Conservation (phyloP, 1,140 invertebrate species). For the Brachionus rotundiformis region DNA sequence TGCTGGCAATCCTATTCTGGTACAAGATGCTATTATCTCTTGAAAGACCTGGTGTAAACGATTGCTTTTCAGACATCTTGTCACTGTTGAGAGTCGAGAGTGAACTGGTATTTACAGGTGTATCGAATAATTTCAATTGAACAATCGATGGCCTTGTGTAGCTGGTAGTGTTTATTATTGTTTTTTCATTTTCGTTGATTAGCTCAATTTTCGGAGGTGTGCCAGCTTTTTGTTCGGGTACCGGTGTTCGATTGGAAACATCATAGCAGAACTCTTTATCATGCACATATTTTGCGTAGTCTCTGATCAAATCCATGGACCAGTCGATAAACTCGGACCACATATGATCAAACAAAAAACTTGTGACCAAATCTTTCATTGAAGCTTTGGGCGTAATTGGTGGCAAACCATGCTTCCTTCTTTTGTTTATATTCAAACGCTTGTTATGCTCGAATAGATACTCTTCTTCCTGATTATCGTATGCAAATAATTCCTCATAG, state of each 20-base stretch:
- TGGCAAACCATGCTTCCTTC: constrained; percentile 34
- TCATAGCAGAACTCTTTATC: constrained; percentile 41
- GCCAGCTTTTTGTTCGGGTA: background rate
- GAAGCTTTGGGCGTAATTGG: constrained; percentile 51
- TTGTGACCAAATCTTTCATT: constrained; percentile 42
- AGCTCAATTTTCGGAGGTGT: constrained; percentile 12
- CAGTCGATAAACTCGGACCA: constrained; percentile 35
- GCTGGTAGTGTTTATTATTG: background rate
- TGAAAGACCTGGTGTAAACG: background rate
- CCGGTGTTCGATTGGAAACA: background rate
- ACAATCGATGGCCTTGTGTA: background rate
- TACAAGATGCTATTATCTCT: constrained; percentile 40
- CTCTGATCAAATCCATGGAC: constrained; percentile 16
- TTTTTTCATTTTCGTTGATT: background rate
- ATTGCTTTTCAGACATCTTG: constrained; percentile 15
- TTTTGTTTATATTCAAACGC: constrained; percentile 7
- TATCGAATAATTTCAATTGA: constrained; percentile 30
- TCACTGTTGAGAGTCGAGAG: background rate
- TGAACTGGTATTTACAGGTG: constrained; percentile 34
- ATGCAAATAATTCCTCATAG: constrained; percentile 44
- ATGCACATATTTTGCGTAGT: background rate
- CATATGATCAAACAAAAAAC: constrained; percentile 36
- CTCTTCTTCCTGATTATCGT: constrained; percentile 51
- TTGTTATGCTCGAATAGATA: constrained; percentile 43
- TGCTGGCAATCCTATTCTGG: background rate